Percentiles rank a stretch among this genome's conserved stretches.
Evolutionary conservation across 2,797 vertebrate species (phyloP).

Genomic region (Capromys pilorides): DNA sequence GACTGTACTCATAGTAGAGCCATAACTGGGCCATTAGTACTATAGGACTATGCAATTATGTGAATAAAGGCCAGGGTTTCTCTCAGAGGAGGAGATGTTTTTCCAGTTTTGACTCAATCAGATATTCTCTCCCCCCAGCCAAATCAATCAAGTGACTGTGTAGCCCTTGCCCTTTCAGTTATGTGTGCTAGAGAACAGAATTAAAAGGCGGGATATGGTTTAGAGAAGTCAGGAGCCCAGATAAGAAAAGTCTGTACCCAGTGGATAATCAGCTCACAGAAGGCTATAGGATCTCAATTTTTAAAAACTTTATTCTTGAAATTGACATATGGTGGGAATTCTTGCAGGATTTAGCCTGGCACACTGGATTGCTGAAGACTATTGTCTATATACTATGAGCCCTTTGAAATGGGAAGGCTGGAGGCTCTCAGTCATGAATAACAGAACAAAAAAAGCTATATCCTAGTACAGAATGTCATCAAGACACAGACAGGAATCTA

Average conservation of each 20-base stretch:
- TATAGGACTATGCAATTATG: background rate
- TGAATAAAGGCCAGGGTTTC: background rate
- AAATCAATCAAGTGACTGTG: background rate
- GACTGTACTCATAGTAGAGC: background rate
- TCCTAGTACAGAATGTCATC: constrained; percentile 18
- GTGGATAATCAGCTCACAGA: background rate
- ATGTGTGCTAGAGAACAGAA: background rate
- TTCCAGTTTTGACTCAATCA: background rate
- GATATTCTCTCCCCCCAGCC: background rate
- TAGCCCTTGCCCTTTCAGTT: rapidly evolving
- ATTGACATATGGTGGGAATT: background rate
- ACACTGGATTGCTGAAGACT: background rate
- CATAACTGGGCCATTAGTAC: background rate
- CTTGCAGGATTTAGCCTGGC: background rate
- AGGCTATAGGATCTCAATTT: background rate
- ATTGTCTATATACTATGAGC: background rate
- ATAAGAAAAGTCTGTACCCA: too few species aligned
- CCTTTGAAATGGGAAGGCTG: constrained; percentile 42
- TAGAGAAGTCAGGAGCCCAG: background rate
- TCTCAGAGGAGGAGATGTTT: background rate
- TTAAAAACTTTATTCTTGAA: background rate
- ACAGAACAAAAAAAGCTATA: background rate
- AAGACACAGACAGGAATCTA: background rate
- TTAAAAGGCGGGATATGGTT: background rate
- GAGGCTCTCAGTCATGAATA: background rate